Conservation (phyloP, 2,797 vertebrate species). For the Gadopsis bispinosus region DNA sequence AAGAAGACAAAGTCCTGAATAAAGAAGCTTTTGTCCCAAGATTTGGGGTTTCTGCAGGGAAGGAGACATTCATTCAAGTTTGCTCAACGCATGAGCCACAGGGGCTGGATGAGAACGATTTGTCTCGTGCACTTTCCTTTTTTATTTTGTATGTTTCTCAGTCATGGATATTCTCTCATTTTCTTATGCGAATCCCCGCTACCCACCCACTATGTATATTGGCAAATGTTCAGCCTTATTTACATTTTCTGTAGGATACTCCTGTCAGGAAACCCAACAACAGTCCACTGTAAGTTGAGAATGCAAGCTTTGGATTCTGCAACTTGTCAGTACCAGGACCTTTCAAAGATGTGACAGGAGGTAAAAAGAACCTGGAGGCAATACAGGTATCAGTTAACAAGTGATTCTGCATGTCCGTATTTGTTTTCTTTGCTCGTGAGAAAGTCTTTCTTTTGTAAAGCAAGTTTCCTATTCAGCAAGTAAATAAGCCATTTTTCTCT, state of each 20-base stretch:
- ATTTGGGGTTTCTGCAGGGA: constrained; percentile 52
- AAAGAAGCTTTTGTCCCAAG: constrained; percentile 79
- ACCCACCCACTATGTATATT: constrained; percentile 24
- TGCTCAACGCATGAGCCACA: constrained; percentile 31
- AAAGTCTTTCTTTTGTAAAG: neutral
- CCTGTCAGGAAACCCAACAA: constrained; percentile 21
- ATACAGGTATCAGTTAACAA: constrained; percentile 57
- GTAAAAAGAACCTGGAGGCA: constrained; percentile 46
- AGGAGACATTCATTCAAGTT: constrained; percentile 48
- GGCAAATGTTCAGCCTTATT: constrained; percentile 46
- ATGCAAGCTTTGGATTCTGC: constrained; percentile 39
- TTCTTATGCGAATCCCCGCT: constrained; percentile 30
- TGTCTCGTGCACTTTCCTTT: constrained; percentile 24
- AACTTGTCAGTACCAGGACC: constrained; percentile 44
- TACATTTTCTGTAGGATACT: constrained; percentile 37
- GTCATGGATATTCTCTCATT: constrained; percentile 23
- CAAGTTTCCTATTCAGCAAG: constrained; percentile 8
- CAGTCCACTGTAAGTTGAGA: constrained; percentile 30
- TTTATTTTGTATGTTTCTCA: constrained; percentile 35
- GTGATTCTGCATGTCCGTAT: constrained; percentile 35
- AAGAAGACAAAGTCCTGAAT: constrained; percentile 70
- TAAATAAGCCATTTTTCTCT: constrained; percentile 16
- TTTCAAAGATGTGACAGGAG: constrained; percentile 45
- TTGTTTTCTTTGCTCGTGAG: constrained; percentile 27
- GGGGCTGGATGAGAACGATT: constrained; percentile 35